Conservation (phyloP, 2,888 invertebrate genomes). For the Coenonympha glycerion region DNA sequence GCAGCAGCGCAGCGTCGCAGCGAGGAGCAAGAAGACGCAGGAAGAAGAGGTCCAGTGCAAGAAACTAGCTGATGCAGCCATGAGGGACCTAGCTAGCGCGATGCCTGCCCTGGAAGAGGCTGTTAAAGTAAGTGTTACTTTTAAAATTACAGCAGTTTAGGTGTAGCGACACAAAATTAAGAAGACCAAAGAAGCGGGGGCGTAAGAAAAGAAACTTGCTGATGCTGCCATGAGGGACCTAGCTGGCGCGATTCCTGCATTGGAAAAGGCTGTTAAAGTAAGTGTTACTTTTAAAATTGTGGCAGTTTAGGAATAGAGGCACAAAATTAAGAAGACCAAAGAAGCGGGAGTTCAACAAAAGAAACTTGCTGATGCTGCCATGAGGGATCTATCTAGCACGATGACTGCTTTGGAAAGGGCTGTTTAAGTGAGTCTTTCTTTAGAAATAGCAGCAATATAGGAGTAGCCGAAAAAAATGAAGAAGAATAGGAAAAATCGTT, state of each 20-base stretch:
- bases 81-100: conserved; percentile 87
- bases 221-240: conserved; percentile 88
- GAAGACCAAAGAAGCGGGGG: conserved; percentile 86
- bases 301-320: not conserved
- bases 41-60: conserved; percentile 89
- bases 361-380: conserved; percentile 86
- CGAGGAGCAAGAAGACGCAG: conserved; percentile 82
- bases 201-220: conserved; percentile 87
- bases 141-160: not conserved
- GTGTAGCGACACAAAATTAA: too few relatives aligned
- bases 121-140: conserved; percentile 57
- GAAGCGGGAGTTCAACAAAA: too few relatives aligned
- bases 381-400: conserved; percentile 87
- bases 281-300: not conserved
- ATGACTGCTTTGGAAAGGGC: conserved; percentile 93
- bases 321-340: too few relatives aligned
- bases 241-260: conserved; percentile 89
- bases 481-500: too few relatives aligned
- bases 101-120: conserved; percentile 93
- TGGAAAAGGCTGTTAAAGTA: conserved; percentile 85
- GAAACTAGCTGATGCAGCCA: conserved; percentile 86
- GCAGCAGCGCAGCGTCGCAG: conserved; percentile 82
- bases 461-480: too few relatives aligned
- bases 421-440: conserved; percentile 57
- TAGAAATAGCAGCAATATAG: not conserved